These are phyloP conservation scores for Metellina segmentata DNA, from an alignment of 2,888 invertebrate genomes.

Conservation along the genomic window DNA sequence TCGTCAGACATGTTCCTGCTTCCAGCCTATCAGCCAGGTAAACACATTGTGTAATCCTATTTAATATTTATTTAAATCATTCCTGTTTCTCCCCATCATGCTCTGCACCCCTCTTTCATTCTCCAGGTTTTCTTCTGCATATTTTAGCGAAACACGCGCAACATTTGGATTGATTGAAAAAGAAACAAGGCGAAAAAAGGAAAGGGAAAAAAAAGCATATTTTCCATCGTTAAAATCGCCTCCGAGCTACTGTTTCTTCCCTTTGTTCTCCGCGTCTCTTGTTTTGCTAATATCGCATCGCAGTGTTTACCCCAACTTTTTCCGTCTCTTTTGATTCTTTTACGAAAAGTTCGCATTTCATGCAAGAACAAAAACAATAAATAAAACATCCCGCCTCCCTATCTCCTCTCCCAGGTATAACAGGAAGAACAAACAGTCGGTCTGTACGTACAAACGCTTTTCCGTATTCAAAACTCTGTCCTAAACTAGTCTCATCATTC, in stretches of 20 bases:
- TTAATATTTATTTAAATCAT: background rate
- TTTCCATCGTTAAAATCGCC: constrained; percentile 16
- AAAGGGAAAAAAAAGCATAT: background rate
- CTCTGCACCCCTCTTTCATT: background rate
- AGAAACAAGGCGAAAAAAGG: background rate
- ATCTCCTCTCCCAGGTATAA: background rate
- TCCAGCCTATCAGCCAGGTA: background rate
- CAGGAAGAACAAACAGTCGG: background rate
- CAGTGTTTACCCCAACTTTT: constrained; percentile 7
- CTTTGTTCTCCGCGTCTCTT: background rate
- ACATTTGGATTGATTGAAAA: constrained; percentile 36
- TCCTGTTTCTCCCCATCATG: background rate
- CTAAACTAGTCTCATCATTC: constrained; percentile 48
- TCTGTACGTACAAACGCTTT: background rate
- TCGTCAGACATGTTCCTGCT: background rate
- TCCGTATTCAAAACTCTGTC: constrained; percentile 14
- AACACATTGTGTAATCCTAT: background rate
- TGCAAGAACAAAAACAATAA: constrained; percentile 13
- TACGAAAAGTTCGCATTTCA: constrained; percentile 19
- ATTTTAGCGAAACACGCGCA: background rate
- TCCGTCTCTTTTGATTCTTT: background rate
- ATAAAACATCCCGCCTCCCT: constrained; percentile 8
- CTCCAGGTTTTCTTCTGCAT: no score
- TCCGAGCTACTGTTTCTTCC: background rate
- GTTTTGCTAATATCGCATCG: constrained; percentile 10